Conservation (phyloP, 1,140 invertebrate genomes). For the Cydia amplana region DNA sequence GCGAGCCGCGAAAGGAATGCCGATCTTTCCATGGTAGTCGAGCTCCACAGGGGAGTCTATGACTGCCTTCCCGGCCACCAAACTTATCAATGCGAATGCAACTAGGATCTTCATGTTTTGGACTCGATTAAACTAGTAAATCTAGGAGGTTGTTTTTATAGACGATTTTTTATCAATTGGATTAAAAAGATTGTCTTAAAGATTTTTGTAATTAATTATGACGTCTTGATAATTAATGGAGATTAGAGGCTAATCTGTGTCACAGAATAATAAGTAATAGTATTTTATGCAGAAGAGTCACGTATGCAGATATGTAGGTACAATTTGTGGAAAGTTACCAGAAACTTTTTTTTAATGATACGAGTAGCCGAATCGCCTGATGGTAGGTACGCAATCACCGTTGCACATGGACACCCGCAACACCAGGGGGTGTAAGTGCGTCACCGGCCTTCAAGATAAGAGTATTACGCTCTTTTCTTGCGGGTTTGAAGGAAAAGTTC, state of each 20-base stretch:
- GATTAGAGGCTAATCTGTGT: background rate
- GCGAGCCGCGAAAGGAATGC: constrained; percentile 21
- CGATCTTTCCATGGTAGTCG: constrained; percentile 29
- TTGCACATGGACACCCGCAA: no score
- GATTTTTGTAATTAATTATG: background rate
- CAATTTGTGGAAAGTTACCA: no score
- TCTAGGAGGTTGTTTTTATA: background rate
- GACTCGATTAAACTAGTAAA: background rate
- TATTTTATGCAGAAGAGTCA: no score
- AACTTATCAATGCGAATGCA: background rate
- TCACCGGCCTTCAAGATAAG: no score
- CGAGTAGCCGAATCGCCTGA: no score
- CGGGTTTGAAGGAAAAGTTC: no score
- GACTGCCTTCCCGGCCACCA: background rate
- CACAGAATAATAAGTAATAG: no score
- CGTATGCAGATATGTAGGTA: no score
- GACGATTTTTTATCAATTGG: background rate
- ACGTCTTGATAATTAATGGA: background rate
- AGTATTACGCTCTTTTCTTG: no score
- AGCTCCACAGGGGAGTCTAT: background rate
- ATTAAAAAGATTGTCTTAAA: background rate
- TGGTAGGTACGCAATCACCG: no score
- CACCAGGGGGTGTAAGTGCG: no score
- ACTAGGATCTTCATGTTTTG: constrained; percentile 1
- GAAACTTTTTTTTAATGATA: no score